Percentiles rank a stretch among this genome's conserved stretches.
phyloP scores from a whole-genome alignment of 2,797 vertebrate genomes.

The Mus caroli region DNA sequence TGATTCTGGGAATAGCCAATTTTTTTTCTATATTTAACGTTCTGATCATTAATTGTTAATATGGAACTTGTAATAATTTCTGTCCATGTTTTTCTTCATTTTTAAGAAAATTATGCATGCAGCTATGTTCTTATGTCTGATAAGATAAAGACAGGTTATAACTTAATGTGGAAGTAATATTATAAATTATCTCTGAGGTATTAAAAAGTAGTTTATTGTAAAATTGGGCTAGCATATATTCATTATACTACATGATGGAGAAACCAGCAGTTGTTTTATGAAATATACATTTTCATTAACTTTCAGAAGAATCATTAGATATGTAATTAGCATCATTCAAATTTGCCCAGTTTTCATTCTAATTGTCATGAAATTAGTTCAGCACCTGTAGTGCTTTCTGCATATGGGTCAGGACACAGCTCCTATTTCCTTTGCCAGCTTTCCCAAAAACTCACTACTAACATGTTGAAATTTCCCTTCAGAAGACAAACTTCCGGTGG shows the following conservation, averaged over 20 bases:
- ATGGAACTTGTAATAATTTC: background rate
- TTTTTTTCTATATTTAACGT: background rate
- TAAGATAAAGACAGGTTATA: background rate
- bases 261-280: background rate
- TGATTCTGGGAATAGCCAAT: background rate
- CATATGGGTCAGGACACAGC: background rate
- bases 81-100: background rate
- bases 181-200: background rate
- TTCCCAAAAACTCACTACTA: background rate
- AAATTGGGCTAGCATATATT: background rate
- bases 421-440: background rate
- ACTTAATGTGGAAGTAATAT: background rate
- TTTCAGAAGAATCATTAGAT: background rate
- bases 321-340: background rate
- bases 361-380: background rate
- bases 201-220: background rate
- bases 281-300: slow-evolving; percentile 10
- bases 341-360: background rate
- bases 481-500: background rate
- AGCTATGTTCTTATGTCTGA: background rate
- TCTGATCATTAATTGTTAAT: background rate
- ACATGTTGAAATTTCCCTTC: background rate
- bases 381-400: background rate
- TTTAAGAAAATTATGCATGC: background rate
- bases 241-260: background rate